Percentiles rank a stretch among this genome's conserved stretches.
These are phyloP conservation scores for Catagonus wagneri DNA, from an alignment of 2,113 vertebrate species.

Conservation along the genomic window DNA sequence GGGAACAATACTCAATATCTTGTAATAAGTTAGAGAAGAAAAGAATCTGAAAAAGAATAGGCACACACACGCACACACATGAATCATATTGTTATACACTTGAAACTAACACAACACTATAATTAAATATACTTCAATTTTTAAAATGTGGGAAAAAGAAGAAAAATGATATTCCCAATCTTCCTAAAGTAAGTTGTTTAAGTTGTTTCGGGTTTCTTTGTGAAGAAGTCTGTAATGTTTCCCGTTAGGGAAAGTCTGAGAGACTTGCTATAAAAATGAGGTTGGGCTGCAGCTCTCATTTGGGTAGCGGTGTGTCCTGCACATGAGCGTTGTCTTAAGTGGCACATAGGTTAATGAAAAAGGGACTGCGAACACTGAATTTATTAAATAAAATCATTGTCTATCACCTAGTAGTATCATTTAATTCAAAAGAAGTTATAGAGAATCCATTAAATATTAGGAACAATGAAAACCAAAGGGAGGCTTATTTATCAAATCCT, in stretches of 20 bases:
- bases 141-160: too few relatives aligned
- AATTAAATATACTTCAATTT: too few relatives aligned
- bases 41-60: too few relatives aligned
- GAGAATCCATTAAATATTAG: background rate
- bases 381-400: background rate
- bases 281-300: background rate
- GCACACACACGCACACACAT: too few relatives aligned
- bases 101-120: too few relatives aligned
- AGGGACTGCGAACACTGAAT: background rate
- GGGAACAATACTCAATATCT: too few relatives aligned
- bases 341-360: background rate
- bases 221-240: background rate
- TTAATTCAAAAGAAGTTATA: conserved; percentile 49
- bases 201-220: background rate
- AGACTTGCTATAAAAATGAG: background rate
- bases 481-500: background rate
- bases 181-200: background rate
- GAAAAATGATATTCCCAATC: background rate
- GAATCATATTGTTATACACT: too few relatives aligned
- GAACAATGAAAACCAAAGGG: background rate
- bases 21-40: too few relatives aligned
- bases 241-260: background rate
- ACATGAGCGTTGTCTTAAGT: background rate
- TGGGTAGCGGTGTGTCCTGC: background rate
- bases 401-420: background rate